Conservation (phyloP, 2,113 vertebrate genomes). For the Phalacrocorax aristotelis region DNA sequence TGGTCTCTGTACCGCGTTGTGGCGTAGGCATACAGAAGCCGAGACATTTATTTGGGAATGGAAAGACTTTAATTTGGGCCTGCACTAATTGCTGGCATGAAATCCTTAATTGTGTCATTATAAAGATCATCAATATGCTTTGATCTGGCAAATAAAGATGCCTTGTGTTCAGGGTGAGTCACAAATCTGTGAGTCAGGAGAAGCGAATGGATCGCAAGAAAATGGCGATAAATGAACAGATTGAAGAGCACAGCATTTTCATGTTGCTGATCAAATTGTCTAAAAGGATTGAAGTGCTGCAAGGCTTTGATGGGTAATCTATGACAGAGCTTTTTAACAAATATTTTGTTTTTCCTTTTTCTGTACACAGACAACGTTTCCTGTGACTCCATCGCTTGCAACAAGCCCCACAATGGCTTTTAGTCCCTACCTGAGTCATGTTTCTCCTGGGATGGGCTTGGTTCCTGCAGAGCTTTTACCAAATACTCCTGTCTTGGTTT, state of each 20-base stretch:
- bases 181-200: constrained; percentile 28
- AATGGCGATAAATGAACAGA: constrained; percentile 5
- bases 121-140: constrained; percentile 51
- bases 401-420: constrained; percentile 91
- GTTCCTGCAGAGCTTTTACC: constrained; percentile 92
- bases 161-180: constrained; percentile 38
- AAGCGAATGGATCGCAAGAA: not conserved
- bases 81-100: constrained; percentile 39
- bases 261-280: not conserved
- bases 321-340: not conserved
- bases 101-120: constrained; percentile 63
- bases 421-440: constrained; percentile 91
- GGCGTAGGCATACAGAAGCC: not conserved
- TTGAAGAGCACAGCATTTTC: not conserved
- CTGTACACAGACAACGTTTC: constrained; percentile 85
- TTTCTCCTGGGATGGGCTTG: constrained; percentile 90
- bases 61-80: constrained; percentile 21
- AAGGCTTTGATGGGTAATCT: not conserved
- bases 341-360: constrained; percentile 40
- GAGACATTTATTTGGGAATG: not conserved
- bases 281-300: constrained; percentile 19
- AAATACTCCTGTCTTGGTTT: constrained; percentile 88
- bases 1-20: not conserved
- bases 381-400: constrained; percentile 86
- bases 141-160: constrained; percentile 45